Base-by-base conservation (phyloP, 2,888 invertebrate genomes). In the Chrysolina americana region DNA sequence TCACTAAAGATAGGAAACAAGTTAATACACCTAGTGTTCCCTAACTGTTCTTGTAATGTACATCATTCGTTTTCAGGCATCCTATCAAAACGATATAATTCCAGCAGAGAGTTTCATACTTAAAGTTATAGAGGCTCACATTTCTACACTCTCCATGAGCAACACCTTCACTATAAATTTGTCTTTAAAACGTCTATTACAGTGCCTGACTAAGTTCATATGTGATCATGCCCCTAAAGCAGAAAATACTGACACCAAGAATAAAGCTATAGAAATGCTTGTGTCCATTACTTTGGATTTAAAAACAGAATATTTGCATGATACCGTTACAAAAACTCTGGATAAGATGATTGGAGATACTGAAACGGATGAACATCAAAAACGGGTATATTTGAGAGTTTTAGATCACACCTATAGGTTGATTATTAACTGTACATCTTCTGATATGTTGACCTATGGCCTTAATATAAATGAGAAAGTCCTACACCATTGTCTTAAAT, bases 41-140 rank as follows among this genome's bases (percentile, higher is more conserved):
- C 47, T 47, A 15, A 47, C 3, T 47, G 15, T 47, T 15, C n/a
- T 47, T 13, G n/a, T 15, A 47, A 36, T 6, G 36, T 47, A n/a
- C 15, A 47, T 41, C 5, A 21, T 47, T 73, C 50, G 70, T 69
- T 85, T 86, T 50, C 88, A 94, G 94, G 91, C 91, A 44, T 92
- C 92, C 21, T 94, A 93, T 87, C 90, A 93, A 48, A 92, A 92
- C 77, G 95, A 96, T 85, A 92, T 95, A 48, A 93, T 96, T 78
- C 96, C 96, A 15, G 93, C 94, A 0, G 96, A 96, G 86, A 95
- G 94, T 82, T 95, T 94, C 79, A 92, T 96, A 2, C 89, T 95
- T n/a, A 92, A 92, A 70, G 92, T 96, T 6, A 92, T 95, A 47
- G 91, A 90, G 77, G 90, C 92, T 36, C 94, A 94, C 83, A 89